Conservation (phyloP, 2,113 vertebrate genomes). For the Neofelis nebulosa region DNA sequence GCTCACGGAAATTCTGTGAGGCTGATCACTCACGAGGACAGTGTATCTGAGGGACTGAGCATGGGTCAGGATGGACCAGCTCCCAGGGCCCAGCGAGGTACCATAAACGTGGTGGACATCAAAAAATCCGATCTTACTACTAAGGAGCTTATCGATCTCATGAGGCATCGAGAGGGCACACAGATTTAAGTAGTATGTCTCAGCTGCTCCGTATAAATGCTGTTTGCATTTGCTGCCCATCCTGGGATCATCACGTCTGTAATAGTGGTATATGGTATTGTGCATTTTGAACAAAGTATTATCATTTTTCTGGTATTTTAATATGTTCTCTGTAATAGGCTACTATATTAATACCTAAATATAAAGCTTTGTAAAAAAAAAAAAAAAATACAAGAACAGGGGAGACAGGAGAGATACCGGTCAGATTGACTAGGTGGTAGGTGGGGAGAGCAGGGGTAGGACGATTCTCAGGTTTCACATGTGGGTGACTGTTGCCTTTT, state of each 20-base stretch:
- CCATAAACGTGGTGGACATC: background rate
- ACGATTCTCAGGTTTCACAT: background rate
- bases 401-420: background rate
- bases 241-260: background rate
- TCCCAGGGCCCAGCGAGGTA: background rate
- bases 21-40: background rate
- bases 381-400: background rate
- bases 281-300: background rate
- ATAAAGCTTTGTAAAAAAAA: background rate
- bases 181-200: background rate
- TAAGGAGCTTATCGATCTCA: background rate
- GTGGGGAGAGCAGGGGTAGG: background rate
- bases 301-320: background rate
- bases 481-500: background rate
- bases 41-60: fast-evolving
- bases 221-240: background rate
- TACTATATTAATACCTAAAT: background rate
- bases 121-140: background rate
- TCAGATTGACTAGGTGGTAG: background rate
- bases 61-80: background rate
- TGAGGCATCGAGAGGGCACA: background rate
- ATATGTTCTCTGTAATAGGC: background rate
- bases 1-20: background rate
- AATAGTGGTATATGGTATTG: background rate
- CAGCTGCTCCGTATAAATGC: background rate